phyloP scores from a whole-genome alignment of 2,797 vertebrate species.

The Xiphophorus birchmanni region DNA sequence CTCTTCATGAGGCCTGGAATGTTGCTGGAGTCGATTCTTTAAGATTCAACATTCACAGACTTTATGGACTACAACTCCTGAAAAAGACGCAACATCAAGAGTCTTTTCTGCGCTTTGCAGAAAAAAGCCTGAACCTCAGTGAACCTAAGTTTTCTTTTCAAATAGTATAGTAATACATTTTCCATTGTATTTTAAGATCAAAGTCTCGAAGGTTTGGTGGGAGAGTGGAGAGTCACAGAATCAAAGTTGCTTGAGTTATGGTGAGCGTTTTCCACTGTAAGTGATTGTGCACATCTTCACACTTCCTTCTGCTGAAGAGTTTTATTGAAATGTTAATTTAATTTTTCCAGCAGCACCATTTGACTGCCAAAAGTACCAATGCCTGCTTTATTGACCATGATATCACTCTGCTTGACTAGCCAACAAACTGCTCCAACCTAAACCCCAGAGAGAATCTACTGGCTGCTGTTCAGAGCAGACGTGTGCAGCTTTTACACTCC shows the following conservation, averaged over 20 bases:
- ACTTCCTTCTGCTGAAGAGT: neutral
- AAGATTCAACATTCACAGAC: neutral
- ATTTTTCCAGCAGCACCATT: neutral
- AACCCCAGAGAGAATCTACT: neutral
- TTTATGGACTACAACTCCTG: neutral
- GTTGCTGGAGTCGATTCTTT: neutral
- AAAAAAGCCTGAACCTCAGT: neutral
- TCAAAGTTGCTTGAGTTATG: neutral
- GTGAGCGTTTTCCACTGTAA: neutral
- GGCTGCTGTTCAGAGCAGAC: neutral
- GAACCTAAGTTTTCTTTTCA: neutral
- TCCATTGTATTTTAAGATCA: neutral
- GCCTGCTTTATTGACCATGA: neutral
- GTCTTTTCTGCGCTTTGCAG: neutral
- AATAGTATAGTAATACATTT: neutral
- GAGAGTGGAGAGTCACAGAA: neutral
- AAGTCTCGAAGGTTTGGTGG: neutral
- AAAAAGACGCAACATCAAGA: neutral
- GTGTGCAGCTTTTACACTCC: neutral
- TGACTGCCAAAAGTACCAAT: neutral
- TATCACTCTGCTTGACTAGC: neutral
- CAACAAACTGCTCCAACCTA: neutral
- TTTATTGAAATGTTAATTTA: neutral
- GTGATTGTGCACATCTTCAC: neutral
- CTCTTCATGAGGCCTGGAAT: neutral